Conservation (phyloP, 2,113 vertebrate species). For the Syngnathus scovelli region DNA sequence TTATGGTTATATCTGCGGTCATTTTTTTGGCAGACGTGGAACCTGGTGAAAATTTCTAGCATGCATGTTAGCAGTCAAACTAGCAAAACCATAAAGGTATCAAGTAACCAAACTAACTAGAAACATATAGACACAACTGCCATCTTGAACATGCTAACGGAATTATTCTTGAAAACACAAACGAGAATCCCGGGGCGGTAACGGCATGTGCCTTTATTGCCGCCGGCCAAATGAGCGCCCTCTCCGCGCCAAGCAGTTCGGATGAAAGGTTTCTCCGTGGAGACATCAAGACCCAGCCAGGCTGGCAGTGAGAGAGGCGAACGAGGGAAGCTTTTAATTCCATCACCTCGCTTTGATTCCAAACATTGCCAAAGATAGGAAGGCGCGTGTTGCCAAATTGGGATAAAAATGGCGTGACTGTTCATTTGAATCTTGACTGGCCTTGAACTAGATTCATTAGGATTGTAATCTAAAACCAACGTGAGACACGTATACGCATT, state of each 20-base stretch:
- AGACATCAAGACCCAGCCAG: slow-evolving; percentile 17
- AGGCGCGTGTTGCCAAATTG: slow-evolving; percentile 1
- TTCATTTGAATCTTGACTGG: not conserved
- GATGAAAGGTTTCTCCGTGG: slow-evolving; percentile 36
- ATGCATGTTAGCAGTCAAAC: no score
- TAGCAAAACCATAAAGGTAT: no score
- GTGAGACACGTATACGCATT: not conserved
- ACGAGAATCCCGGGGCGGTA: not conserved
- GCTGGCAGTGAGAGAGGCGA: slow-evolving; percentile 13
- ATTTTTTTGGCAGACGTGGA: no score
- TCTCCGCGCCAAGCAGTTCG: slow-evolving; percentile 17
- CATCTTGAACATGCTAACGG: no score
- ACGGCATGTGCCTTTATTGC: not conserved
- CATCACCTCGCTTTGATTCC: slow-evolving; percentile 14
- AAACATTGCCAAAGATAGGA: slow-evolving; percentile 13
- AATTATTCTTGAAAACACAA: not conserved
- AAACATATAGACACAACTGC: no score
- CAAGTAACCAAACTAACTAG: no score
- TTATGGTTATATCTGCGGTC: no score
- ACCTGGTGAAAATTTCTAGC: no score
- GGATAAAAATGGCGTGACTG: not conserved
- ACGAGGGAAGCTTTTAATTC: slow-evolving; percentile 36
- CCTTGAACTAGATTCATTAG: not conserved
- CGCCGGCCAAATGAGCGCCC: not conserved
- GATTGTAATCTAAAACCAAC: not conserved